Conservation (phyloP, 2,888 invertebrate genomes). For the Orthonevra nobilis region DNA sequence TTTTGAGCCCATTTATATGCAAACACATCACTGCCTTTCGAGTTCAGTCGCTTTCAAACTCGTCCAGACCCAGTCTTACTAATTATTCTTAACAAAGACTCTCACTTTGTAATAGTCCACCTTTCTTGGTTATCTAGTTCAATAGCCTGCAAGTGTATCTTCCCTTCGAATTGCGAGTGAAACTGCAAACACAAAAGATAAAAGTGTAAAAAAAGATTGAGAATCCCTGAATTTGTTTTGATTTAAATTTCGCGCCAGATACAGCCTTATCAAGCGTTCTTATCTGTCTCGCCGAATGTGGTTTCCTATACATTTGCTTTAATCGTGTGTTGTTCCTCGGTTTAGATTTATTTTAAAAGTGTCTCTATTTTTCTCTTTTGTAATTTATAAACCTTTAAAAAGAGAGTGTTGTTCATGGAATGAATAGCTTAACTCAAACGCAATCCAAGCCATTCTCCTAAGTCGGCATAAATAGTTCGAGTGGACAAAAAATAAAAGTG, state of each 20-base stretch:
- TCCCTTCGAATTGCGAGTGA: not conserved
- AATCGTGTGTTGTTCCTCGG: too few species aligned
- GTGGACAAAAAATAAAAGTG: not conserved
- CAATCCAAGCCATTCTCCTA: too few species aligned
- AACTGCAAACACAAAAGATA: not conserved
- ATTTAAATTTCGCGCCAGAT: slow-evolving; percentile 7
- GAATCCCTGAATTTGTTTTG: slow-evolving; percentile 7
- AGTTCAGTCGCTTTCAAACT: slow-evolving; percentile 32
- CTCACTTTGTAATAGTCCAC: slow-evolving; percentile 20
- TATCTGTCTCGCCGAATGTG: slow-evolving; percentile 32
- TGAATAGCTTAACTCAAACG: slow-evolving; percentile 27
- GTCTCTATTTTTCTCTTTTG: not conserved
- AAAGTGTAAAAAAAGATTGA: not conserved
- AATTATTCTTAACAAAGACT: too few species aligned
- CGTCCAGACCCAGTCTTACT: slow-evolving; percentile 45
- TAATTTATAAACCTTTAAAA: slow-evolving; percentile 4
- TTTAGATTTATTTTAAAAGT: too few species aligned
- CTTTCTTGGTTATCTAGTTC: slow-evolving; percentile 25
- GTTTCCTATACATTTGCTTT: too few species aligned
- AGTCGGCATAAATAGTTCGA: not conserved
- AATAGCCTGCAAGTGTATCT: slow-evolving; percentile 27
- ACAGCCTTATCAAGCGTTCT: slow-evolving; percentile 35
- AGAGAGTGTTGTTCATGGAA: slow-evolving; percentile 24
- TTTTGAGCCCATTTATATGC: slow-evolving; percentile 2
- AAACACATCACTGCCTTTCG: slow-evolving; percentile 12